A percentile compares a stretch with the other conserved stretches of the same genome.
These are phyloP conservation scores for Achroia grisella DNA, from an alignment of 1,140 invertebrate genomes.

Conservation along the genomic window DNA sequence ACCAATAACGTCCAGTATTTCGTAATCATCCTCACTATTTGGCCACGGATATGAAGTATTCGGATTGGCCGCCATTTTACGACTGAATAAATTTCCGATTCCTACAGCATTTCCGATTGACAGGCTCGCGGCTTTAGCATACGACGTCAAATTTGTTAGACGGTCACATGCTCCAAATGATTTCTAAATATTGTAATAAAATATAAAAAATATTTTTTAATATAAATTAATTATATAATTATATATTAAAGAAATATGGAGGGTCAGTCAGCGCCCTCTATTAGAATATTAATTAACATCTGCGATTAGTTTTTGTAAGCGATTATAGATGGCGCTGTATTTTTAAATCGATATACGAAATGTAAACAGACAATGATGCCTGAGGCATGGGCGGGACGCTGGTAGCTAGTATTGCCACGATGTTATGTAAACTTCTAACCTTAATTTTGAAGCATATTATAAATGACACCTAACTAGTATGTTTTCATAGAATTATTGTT, in stretches of 20 bases:
- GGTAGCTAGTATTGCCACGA: too few relatives aligned
- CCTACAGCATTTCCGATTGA: conserved; percentile 54
- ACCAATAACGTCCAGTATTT: conserved; percentile 96
- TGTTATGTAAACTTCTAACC: too few relatives aligned
- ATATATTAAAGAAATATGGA: too few relatives aligned
- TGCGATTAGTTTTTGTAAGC: too few relatives aligned
- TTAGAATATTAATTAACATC: not conserved
- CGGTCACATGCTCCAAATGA: conserved; percentile 43
- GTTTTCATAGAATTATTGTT: too few relatives aligned
- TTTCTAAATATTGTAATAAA: conserved; percentile 22
- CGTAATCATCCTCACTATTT: conserved; percentile 95
- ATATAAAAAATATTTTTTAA: not conserved
- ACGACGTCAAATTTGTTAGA: conserved; percentile 43
- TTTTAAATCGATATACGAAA: too few relatives aligned
- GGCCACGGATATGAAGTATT: conserved; percentile 85
- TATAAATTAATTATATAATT: too few relatives aligned
- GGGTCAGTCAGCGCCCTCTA: not conserved
- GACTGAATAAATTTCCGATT: conserved; percentile 77
- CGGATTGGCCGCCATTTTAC: conserved; percentile 81
- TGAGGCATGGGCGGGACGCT: too few relatives aligned
- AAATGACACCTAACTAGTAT: too few relatives aligned
- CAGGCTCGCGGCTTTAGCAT: conserved; percentile 62
- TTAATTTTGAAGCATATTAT: too few relatives aligned
- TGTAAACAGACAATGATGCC: too few relatives aligned
- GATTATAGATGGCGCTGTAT: too few relatives aligned